These are phyloP conservation scores for Sebastes taczanowskii DNA, from an alignment of 2,797 vertebrate genomes.

Conservation along the genomic window DNA sequence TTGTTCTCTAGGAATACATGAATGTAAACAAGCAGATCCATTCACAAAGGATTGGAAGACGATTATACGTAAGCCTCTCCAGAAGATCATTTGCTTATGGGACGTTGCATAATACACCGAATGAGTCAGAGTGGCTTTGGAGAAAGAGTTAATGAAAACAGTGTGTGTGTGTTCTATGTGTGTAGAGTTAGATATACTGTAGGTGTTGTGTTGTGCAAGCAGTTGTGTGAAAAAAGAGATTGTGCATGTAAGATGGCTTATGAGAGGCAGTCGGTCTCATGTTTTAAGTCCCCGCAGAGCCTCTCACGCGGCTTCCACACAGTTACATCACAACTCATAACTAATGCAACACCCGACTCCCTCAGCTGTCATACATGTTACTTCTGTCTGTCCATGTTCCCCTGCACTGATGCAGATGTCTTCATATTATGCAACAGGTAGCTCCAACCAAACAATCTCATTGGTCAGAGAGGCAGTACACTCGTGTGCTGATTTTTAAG, in stretches of 20 bases:
- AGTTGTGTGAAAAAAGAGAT: neutral
- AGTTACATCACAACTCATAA: slow-evolving; percentile 24
- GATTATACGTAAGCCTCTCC: neutral
- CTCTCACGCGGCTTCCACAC: neutral
- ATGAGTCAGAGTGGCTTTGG: slow-evolving; percentile 28
- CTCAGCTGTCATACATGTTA: neutral
- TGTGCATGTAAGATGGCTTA: neutral
- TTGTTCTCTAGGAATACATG: neutral
- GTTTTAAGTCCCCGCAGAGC: neutral
- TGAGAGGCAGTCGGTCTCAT: neutral
- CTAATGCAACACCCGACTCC: slow-evolving; percentile 11
- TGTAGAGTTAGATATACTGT: neutral
- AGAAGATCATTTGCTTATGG: slow-evolving; percentile 1
- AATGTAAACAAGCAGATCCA: slow-evolving; percentile 5
- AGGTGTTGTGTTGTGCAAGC: neutral
- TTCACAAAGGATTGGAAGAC: slow-evolving; percentile 10
- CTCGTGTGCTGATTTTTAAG: neutral
- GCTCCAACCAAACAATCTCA: neutral
- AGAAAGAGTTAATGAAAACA: slow-evolving; percentile 14
- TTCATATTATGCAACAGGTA: slow-evolving; percentile 12
- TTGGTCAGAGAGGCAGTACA: neutral
- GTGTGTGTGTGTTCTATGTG: neutral
- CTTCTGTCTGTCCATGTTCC: neutral
- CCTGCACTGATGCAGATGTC: neutral
- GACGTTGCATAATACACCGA: slow-evolving; percentile 25